These are phyloP conservation scores for Octopus sinensis DNA, from an alignment of 1,140 invertebrate species.

Conservation along the genomic window DNA sequence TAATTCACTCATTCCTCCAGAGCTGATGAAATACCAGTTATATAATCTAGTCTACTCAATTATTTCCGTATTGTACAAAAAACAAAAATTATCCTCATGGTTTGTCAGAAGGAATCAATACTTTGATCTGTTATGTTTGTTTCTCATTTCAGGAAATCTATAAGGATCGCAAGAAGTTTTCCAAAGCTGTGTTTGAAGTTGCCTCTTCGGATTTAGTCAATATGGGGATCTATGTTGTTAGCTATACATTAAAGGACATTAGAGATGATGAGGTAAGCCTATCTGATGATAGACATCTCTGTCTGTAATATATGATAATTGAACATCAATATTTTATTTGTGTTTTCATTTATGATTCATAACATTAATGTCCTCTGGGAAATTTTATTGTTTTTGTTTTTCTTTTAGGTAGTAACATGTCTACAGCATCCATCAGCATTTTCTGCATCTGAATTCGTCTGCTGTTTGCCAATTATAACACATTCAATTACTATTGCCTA, in stretches of 20 bases:
- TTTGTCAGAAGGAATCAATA: neutral
- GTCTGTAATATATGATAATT: too few species aligned
- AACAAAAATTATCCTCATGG: neutral
- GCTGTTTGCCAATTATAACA: too few species aligned
- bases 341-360: too few species aligned
- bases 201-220: constrained; percentile 90
- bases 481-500: too few species aligned
- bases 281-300: neutral
- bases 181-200: constrained; percentile 72
- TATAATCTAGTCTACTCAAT: neutral
- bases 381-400: too few species aligned
- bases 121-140: neutral
- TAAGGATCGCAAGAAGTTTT: constrained; percentile 97
- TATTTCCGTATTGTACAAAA: neutral
- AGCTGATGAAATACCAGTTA: too few species aligned
- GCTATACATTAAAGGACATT: constrained; percentile 96
- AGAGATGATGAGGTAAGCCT: constrained; percentile 86
- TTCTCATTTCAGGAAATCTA: constrained; percentile 79
- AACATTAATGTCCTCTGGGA: too few species aligned
- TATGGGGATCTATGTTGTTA: constrained; percentile 97
- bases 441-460: too few species aligned
- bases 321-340: too few species aligned
- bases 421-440: too few species aligned
- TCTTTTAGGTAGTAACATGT: too few species aligned
- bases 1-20: too few species aligned